Conservation (phyloP, 2,888 invertebrate species). For the Muschampia plurimacula region DNA sequence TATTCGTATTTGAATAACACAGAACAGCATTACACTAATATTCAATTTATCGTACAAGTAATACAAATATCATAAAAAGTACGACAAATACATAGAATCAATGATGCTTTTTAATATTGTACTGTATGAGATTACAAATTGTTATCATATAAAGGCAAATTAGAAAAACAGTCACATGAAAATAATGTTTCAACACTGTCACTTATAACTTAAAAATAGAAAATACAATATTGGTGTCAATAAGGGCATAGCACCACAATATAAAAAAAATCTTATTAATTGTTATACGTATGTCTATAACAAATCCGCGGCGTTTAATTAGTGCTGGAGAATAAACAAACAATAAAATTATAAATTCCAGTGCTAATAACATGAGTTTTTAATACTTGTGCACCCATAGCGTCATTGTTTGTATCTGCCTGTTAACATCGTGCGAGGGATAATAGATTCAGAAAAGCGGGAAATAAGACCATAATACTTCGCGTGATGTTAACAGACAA, state of each 20-base stretch:
- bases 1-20: conserved; percentile 11
- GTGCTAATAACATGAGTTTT: conserved; percentile 52
- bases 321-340: conserved; percentile 52
- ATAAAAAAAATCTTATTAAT: conserved; percentile 60
- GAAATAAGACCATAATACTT: conserved; percentile 22
- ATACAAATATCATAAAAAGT: conserved; percentile 33
- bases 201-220: conserved; percentile 71
- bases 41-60: conserved; percentile 5
- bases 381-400: conserved; percentile 67
- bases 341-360: conserved; percentile 54
- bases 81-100: conserved; percentile 20
- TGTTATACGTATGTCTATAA: conserved; percentile 61
- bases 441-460: conserved; percentile 23
- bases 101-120: conserved; percentile 13
- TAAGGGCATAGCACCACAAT: conserved; percentile 75
- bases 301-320: conserved; percentile 62
- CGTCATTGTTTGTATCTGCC: conserved; percentile 21
- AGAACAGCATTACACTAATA: conserved; percentile 1
- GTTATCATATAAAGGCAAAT: conserved; percentile 26
- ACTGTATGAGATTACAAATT: conserved; percentile 24
- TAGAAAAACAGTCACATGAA: conserved; percentile 29
- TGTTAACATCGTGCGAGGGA: conserved; percentile 35
- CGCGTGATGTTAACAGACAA: conserved; percentile 33
- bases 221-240: conserved; percentile 74
- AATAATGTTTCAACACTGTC: conserved; percentile 55